Conservation (phyloP, 2,113 vertebrate species). For the Colaptes auratus region DNA sequence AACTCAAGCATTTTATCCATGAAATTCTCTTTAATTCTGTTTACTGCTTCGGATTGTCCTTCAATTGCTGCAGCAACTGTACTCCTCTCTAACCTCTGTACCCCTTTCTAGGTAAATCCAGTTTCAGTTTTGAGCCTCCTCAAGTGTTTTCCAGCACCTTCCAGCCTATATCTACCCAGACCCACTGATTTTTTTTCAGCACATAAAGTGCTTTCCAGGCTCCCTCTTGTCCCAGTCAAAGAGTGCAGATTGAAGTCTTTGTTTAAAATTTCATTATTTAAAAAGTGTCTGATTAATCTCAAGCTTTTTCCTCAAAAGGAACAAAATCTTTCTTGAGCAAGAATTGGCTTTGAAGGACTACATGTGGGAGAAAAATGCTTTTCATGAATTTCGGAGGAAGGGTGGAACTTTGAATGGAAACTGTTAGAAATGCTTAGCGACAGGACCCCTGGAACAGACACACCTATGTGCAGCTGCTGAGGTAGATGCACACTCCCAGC, state of each 20-base stretch:
- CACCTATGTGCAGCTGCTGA: not conserved
- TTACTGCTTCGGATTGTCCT: not conserved
- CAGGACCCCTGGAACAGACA: not conserved
- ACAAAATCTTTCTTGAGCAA: not conserved
- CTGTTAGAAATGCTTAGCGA: not conserved
- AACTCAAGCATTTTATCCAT: not conserved
- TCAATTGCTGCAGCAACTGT: not conserved
- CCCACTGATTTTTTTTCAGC: not conserved
- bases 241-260: not conserved
- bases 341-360: not conserved
- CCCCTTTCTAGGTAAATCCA: not conserved
- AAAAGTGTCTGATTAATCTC: not conserved
- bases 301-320: not conserved
- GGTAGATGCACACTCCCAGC: not conserved
- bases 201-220: not conserved
- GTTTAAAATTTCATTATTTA: not conserved
- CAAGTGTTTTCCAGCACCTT: not conserved
- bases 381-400: not conserved
- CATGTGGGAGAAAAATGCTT: conserved; percentile 1
- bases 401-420: conserved; percentile 42
- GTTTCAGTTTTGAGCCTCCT: not conserved
- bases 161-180: not conserved
- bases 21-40: not conserved
- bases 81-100: not conserved
- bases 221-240: not conserved